phyloP scores from a whole-genome alignment of 2,888 invertebrate species.

The Oligia fasciuncula region DNA sequence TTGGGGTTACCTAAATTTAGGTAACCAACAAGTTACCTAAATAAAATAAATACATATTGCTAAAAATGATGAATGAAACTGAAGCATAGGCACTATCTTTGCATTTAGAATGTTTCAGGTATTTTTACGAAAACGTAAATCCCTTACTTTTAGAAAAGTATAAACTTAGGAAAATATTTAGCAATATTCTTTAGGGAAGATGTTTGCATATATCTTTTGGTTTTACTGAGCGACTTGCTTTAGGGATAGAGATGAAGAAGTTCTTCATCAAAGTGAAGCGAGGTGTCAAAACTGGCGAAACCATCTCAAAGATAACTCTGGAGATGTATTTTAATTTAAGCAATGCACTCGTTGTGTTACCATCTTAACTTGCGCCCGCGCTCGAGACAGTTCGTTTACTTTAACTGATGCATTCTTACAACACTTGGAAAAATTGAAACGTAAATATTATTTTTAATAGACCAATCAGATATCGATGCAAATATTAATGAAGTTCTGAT shows the following conservation, averaged over 20 bases:
- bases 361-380: slow-evolving; percentile 52
- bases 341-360: slow-evolving; percentile 40
- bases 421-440: slow-evolving; percentile 61
- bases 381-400: slow-evolving; percentile 64
- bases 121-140: background rate
- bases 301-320: background rate
- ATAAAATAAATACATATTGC: background rate
- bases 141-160: background rate
- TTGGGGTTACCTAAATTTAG: background rate
- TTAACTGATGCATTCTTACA: slow-evolving; percentile 63
- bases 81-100: background rate
- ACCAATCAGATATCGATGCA: slow-evolving; percentile 34
- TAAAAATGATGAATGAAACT: background rate
- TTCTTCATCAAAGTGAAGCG: background rate
- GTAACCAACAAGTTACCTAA: background rate
- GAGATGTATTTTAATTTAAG: slow-evolving; percentile 18
- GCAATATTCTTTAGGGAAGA: background rate
- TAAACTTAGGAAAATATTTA: background rate
- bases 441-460: slow-evolving; percentile 57
- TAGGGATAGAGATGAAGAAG: background rate
- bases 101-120: background rate
- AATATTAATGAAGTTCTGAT: slow-evolving; percentile 32
- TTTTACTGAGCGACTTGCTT: slow-evolving; percentile 4
- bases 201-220: too few species aligned
- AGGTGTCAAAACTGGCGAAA: background rate